Evolutionary conservation across 2,888 invertebrate genomes (phyloP), one percentile per base, ranked within the genome.

Genomic region (Urechis unicinctus): DNA sequence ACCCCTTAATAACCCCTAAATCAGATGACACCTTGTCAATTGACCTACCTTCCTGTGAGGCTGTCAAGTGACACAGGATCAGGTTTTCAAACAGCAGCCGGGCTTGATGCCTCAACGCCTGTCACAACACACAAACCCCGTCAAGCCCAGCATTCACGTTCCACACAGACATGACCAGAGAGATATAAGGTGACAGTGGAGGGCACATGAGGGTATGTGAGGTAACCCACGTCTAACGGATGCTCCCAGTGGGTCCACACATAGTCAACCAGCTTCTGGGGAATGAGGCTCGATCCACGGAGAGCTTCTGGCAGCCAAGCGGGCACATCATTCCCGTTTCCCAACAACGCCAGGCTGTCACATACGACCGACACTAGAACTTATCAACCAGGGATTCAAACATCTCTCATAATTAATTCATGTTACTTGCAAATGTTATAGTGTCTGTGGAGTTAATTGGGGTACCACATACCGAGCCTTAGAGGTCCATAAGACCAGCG

Each of bases 91-190:
- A 77, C 13, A 73, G 67, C 45, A 68, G 67, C 54, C 67, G 68
- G 5, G 74, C 70, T 55, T 71, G 71, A 52, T 73, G 72, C 25
- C 75, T 58, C 3, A 78, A 62, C 22, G 68, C 69, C 77, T 78
- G 60, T 44, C 48, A 5, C 50, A 55, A 31, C 25, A n/a, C 22
- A 50, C 6, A 2, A 31, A 24, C 6, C 5, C 6, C 24, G 13
- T n/a, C 1, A 50, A 50, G 5, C 1, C 26, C 22, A 47, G 26
- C 25, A 5, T 25, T 3, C 9, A 24, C 26, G 36, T n/a, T n/a
- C n/a, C n/a, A n/a, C n/a, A n/a, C n/a, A n/a, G n/a, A n/a, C n/a
- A n/a, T n/a, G n/a, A n/a, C n/a, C n/a, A n/a, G n/a, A 25, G 36
- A 28, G 22, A 30, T 48, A 49, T 36, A 21, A 36, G 24, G 29